Percentiles rank a stretch among this genome's conserved stretches.
Evolutionary conservation across 2,113 vertebrate species (phyloP).

Genomic region (Grantiella picta): DNA sequence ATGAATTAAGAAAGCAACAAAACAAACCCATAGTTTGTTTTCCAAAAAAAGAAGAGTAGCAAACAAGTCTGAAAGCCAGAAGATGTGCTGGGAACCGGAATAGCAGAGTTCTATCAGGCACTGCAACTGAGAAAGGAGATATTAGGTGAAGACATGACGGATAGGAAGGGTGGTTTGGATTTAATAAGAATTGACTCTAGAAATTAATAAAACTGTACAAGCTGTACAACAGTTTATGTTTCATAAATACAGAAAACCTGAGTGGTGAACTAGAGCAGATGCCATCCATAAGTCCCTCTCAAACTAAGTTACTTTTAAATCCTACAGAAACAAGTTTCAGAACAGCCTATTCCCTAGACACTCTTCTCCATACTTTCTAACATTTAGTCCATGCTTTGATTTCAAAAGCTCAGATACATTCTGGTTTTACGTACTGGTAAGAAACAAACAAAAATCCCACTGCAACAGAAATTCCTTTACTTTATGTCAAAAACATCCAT

Average conservation of each 20-base stretch:
- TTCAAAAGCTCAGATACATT: neutral
- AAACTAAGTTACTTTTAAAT: neutral
- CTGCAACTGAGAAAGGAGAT: neutral
- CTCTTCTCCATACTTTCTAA: neutral
- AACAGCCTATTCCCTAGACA: neutral
- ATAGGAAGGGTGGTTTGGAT: neutral
- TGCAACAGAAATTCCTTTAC: neutral
- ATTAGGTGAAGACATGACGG: neutral
- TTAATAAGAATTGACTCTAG: neutral
- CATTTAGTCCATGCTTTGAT: neutral
- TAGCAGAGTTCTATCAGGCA: neutral
- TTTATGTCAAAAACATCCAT: neutral
- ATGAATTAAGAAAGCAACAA: neutral
- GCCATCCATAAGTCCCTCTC: neutral
- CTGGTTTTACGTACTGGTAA: neutral
- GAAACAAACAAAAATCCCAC: neutral
- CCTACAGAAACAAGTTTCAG: neutral
- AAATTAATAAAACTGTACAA: neutral
- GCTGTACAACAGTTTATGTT: neutral
- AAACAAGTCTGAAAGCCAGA: neutral
- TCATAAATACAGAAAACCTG: neutral
- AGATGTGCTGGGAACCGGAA: fast-evolving
- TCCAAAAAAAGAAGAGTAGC: neutral
- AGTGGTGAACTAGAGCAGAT: neutral
- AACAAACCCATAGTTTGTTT: neutral